A percentile compares a stretch with the other conserved stretches of the same genome.
Conservation (phyloP, 2,888 invertebrate species). For the Acanthosepion pharaonis region DNA sequence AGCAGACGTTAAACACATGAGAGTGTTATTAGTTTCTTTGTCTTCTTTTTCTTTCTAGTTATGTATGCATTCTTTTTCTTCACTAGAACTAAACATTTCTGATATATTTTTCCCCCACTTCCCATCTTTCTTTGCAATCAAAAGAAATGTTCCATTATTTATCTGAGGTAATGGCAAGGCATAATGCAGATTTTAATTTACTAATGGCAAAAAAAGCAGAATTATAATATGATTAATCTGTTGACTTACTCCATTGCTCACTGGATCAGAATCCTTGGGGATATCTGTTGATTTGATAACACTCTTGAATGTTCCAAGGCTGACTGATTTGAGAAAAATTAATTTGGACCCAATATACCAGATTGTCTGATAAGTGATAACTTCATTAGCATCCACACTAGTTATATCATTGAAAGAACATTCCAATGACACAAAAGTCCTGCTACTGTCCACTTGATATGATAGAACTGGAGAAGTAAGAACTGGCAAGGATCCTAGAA, state of each 20-base stretch:
- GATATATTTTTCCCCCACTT: too few relatives aligned
- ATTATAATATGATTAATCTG: too few relatives aligned
- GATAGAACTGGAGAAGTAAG: slow-evolving; percentile 49
- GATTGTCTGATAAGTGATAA: slow-evolving; percentile 48
- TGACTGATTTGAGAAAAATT: background rate
- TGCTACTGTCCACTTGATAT: background rate
- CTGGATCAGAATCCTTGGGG: background rate
- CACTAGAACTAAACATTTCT: too few relatives aligned
- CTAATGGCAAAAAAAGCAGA: too few relatives aligned
- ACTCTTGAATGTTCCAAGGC: background rate
- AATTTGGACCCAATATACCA: slow-evolving; percentile 48
- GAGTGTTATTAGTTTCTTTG: too few relatives aligned
- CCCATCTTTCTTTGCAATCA: too few relatives aligned
- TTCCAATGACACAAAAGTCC: slow-evolving; percentile 47
- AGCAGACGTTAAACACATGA: too few relatives aligned
- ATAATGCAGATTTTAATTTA: too few relatives aligned
- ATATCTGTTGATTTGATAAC: slow-evolving; percentile 25
- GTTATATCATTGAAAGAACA: slow-evolving; percentile 49
- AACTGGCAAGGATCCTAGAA: background rate
- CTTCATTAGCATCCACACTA: slow-evolving; percentile 45
- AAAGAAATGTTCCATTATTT: too few relatives aligned
- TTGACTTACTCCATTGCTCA: slow-evolving; percentile 52
- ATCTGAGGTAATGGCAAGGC: too few relatives aligned
- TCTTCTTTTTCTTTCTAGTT: too few relatives aligned
- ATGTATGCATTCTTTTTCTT: too few relatives aligned